Conservation (phyloP, 2,113 vertebrate species). For the Chamaea fasciata region DNA sequence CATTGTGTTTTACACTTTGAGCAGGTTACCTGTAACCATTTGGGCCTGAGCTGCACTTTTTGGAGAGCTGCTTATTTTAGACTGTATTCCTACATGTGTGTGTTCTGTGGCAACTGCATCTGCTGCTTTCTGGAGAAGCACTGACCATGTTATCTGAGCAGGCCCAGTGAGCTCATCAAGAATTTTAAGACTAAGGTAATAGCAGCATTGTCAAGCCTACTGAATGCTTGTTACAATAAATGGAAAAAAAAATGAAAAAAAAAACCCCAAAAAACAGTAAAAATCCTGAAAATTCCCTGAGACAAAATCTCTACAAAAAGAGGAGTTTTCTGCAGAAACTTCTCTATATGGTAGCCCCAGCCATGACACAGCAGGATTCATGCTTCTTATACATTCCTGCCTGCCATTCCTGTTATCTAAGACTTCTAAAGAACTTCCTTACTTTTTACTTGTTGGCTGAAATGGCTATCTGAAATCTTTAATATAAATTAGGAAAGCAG, state of each 20-base stretch:
- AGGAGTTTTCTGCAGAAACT: background rate
- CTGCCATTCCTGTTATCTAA: background rate
- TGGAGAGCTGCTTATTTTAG: background rate
- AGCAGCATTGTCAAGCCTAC: background rate
- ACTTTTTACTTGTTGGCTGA: background rate
- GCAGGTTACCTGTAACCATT: background rate
- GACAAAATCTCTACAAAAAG: background rate
- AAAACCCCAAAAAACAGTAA: background rate
- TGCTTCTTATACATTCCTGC: background rate
- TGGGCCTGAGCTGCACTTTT: background rate
- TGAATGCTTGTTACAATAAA: background rate
- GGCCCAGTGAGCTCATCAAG: background rate
- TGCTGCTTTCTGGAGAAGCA: background rate
- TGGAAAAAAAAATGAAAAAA: background rate
- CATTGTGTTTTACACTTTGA: background rate
- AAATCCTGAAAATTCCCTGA: background rate
- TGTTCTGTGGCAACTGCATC: background rate
- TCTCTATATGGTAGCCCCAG: background rate
- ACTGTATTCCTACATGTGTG: background rate
- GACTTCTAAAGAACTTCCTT: background rate
- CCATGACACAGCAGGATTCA: background rate
- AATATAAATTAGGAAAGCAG: background rate
- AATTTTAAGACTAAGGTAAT: background rate
- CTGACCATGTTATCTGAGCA: background rate
- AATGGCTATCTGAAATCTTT: background rate